Percentiles rank a stretch among this genome's conserved stretches.
Evolutionary conservation across 1,140 invertebrate genomes (phyloP).

Genomic region (Trichonephila clavata): DNA sequence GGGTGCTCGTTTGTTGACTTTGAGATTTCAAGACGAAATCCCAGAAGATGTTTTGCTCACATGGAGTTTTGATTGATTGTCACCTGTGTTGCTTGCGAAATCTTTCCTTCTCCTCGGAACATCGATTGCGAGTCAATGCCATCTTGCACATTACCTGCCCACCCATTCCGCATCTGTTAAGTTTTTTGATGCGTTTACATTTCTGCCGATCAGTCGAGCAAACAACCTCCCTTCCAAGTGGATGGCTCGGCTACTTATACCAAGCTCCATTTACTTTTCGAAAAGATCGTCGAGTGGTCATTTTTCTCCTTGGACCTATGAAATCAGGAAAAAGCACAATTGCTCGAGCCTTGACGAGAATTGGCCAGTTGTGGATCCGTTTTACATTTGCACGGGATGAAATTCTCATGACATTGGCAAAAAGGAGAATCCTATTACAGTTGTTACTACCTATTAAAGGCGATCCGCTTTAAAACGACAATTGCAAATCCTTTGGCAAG

Average conservation of each 20-base stretch:
- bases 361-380: background rate
- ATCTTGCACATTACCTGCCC: background rate
- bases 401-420: background rate
- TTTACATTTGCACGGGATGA: background rate
- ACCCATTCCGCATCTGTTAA: background rate
- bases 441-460: background rate
- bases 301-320: background rate
- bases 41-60: background rate
- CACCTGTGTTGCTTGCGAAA: background rate
- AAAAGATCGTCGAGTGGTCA: background rate
- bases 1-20: background rate
- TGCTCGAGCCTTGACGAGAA: background rate
- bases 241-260: background rate
- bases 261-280: background rate
- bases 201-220: background rate
- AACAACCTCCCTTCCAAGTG: background rate
- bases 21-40: background rate
- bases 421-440: background rate
- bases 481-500: background rate
- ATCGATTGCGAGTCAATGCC: too few relatives aligned
- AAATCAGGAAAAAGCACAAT: background rate
- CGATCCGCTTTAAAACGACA: background rate
- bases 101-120: accelerated
- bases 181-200: background rate
- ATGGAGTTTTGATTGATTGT: background rate